Evolutionary conservation across 2,797 vertebrate genomes (phyloP), one percentile per base, ranked within the genome.

Genomic region (Tapera naevia): DNA sequence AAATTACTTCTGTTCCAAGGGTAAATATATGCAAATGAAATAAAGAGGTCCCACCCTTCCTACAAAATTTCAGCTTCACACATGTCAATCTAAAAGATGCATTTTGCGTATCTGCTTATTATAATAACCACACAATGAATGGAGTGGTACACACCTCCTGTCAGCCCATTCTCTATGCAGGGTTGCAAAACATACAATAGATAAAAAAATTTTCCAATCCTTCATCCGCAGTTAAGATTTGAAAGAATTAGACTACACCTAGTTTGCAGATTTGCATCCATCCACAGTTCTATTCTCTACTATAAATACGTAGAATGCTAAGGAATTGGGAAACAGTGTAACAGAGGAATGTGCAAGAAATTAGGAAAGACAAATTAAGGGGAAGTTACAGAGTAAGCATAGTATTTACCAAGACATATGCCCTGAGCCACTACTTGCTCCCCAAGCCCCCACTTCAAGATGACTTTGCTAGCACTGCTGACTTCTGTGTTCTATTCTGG

Each of bases 1-100:
- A 81, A 91, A 91, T 91, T 1, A 82, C n/a, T 92, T 93, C 81
- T 82, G n/a, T 87, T 92, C 56, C 72, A 91, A 87, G 57, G 48
- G 56, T 85, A 93, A 89, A 96, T 80, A 74, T 23, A 89, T 89
- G 69, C 48, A 95, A 94, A 76, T 61, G 48, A 89, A 89, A 80
- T 57, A 85, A 87, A 91, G 33, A 94, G 19, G 39, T 82, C 46
- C 64, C 64, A 73, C 67, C 43, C 72, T 94, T 95, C 37, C 71
- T 73, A 85, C 14, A 91, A 76, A 89, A 82, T 80, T 86, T 91
- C 48, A 82, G 39, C 64, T 95, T 89, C 81, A 70, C 51, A 80
- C 13, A 48, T 4, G 2, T 64, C 67, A 85, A 62, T 89, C 67
- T n/a, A 79, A 92, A 95, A 81, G 30, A 66, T 33, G 13, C 4